phyloP scores from a whole-genome alignment of 2,888 invertebrate genomes.

The Cabera pusaria region DNA sequence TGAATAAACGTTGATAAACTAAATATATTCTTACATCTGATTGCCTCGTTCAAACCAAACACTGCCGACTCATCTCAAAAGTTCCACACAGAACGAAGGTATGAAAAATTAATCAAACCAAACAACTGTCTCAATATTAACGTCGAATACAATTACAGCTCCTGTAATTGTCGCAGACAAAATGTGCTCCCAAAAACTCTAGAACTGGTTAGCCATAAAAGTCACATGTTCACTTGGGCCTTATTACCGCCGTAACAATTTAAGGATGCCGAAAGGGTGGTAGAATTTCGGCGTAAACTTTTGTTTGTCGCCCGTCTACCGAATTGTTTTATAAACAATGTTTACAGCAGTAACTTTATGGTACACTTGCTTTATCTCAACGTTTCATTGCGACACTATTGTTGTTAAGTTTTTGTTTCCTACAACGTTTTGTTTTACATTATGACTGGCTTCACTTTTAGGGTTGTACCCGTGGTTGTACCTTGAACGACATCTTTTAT shows the following conservation, averaged over 20 bases:
- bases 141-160: conserved; percentile 35
- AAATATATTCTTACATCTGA: too few species aligned
- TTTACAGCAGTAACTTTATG: conserved; percentile 77
- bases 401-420: conserved; percentile 56
- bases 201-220: conserved; percentile 74
- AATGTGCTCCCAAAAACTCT: conserved; percentile 68
- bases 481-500: conserved; percentile 34
- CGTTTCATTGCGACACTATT: conserved; percentile 65
- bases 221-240: conserved; percentile 74
- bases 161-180: conserved; percentile 71
- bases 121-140: conserved; percentile 10
- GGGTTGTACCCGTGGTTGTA: conserved; percentile 32
- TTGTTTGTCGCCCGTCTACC: conserved; percentile 67
- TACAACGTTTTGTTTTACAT: conserved; percentile 51
- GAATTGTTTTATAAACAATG: conserved; percentile 81
- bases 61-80: too few species aligned
- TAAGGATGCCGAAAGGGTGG: conserved; percentile 80
- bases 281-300: conserved; percentile 74
- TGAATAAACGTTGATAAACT: too few species aligned
- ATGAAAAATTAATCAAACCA: too few species aligned
- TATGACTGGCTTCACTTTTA: conserved; percentile 62
- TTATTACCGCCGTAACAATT: conserved; percentile 81
- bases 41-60: too few species aligned
- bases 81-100: too few species aligned
- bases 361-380: conserved; percentile 71